phyloP scores from a whole-genome alignment of 2,797 vertebrate species.

The Peromyscus aztecus region DNA sequence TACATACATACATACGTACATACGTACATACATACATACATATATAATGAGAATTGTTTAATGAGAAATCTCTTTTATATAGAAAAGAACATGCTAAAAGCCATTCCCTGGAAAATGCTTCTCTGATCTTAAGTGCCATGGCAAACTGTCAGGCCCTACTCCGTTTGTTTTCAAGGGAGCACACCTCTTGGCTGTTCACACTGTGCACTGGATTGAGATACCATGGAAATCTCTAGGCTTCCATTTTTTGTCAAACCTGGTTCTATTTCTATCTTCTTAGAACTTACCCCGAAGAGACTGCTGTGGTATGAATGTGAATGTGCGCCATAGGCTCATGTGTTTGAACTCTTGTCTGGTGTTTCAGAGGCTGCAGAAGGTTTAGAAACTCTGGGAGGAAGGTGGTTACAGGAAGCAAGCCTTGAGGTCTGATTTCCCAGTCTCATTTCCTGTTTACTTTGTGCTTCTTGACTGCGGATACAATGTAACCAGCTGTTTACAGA shows the following conservation, averaged over 20 bases:
- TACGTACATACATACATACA: too few relatives aligned
- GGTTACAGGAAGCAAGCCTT: neutral
- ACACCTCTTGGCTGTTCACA: neutral
- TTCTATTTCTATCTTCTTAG: constrained; percentile 63
- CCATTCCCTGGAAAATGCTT: constrained; percentile 44
- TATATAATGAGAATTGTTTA: neutral
- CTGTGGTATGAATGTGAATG: neutral
- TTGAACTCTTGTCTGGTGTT: neutral
- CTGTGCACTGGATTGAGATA: neutral
- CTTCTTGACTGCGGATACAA: neutral
- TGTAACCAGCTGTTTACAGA: too few relatives aligned
- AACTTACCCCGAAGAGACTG: constrained; percentile 29
- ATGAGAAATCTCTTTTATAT: neutral
- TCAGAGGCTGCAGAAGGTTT: neutral
- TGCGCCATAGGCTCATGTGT: neutral
- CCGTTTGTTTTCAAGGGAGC: constrained; percentile 2
- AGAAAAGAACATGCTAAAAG: constrained; percentile 15
- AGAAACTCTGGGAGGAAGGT: neutral
- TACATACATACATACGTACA: neutral
- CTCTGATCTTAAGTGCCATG: neutral
- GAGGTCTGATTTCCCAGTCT: neutral
- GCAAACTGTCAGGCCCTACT: constrained; percentile 14
- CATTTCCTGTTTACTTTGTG: neutral
- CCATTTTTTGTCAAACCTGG: neutral
- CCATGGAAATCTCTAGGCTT: constrained; percentile 11